phyloP scores from a whole-genome alignment of 2,888 invertebrate genomes.

The Leucoptera coffeella region DNA sequence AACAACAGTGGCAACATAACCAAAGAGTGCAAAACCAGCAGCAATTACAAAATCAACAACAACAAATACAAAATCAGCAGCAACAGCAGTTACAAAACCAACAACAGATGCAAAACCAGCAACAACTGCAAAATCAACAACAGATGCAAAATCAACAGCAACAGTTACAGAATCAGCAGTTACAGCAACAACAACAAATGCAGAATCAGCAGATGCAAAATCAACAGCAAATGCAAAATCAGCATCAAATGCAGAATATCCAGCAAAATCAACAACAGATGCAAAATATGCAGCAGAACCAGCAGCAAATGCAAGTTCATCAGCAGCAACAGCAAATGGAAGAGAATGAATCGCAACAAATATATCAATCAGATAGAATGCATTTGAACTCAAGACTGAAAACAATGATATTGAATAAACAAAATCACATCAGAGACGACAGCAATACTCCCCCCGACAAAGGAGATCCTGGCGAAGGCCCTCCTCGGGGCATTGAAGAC shows the following conservation, averaged over 20 bases:
- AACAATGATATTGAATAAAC: conserved; percentile 85
- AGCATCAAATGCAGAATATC: no score
- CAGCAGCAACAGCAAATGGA: conserved; percentile 39
- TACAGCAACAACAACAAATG: conserved; percentile 11
- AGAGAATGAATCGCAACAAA: conserved; percentile 36
- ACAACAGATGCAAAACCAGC: conserved; percentile 14
- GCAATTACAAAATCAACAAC: conserved; percentile 24
- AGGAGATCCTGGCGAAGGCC: conserved; percentile 43
- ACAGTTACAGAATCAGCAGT: conserved; percentile 15
- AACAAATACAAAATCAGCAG: conserved; percentile 16
- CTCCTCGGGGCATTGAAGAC: conserved; percentile 39
- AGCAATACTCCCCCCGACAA: conserved; percentile 42
- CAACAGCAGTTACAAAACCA: conserved; percentile 19
- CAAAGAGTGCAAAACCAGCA: conserved; percentile 43
- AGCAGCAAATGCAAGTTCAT: conserved; percentile 19
- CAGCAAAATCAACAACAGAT: conserved; percentile 13
- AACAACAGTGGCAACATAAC: conserved; percentile 42
- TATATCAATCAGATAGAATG: conserved; percentile 69
- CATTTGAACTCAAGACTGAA: conserved; percentile 80
- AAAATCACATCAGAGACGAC: conserved; percentile 50
- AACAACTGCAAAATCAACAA: conserved; percentile 19
- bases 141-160: no score
- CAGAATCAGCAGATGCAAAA: conserved; percentile 13
- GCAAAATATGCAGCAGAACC: conserved; percentile 14
- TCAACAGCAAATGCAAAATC: conserved; percentile 8